Evolutionary conservation across 2,797 vertebrate genomes (phyloP).

Genomic region (Cynopterus sphinx): DNA sequence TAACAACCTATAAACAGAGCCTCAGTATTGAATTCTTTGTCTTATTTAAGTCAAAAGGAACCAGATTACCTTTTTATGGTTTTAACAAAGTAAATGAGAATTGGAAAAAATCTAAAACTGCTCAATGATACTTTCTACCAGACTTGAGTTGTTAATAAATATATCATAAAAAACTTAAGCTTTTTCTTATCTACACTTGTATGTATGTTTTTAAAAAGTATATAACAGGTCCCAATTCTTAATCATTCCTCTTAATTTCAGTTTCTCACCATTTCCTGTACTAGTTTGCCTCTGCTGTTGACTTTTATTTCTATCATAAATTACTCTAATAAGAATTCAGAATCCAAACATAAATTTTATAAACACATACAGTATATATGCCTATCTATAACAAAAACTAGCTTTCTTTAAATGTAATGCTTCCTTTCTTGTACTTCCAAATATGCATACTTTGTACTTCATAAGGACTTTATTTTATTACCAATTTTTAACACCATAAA

Average conservation of each 20-base stretch:
- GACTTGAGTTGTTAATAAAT: conserved; percentile 80
- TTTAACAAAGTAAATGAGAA: conserved; percentile 71
- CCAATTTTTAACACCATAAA: conserved; percentile 18
- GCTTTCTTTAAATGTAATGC: conserved; percentile 75
- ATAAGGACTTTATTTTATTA: conserved; percentile 48
- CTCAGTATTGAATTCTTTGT: conserved; percentile 73
- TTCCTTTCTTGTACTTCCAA: conserved; percentile 63
- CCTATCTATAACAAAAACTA: conserved; percentile 78
- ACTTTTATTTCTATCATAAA: conserved; percentile 84
- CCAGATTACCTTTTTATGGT: conserved; percentile 64
- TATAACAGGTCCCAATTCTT: conserved; percentile 71
- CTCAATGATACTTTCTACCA: conserved; percentile 77
- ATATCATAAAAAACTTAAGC: conserved; percentile 77
- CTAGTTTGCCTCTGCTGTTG: conserved; percentile 71
- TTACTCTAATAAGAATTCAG: conserved; percentile 79
- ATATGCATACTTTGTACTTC: background rate
- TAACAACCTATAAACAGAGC: conserved; percentile 82
- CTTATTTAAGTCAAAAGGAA: conserved; percentile 69
- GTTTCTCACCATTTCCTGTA: conserved; percentile 76
- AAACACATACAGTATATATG: conserved; percentile 69
- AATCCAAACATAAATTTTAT: conserved; percentile 80
- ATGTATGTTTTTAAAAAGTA: conserved; percentile 69
- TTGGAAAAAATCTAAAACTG: conserved; percentile 75
- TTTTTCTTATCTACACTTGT: conserved; percentile 67
- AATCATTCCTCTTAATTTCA: conserved; percentile 65